Evolutionary conservation across 2,888 invertebrate species (phyloP).

Genomic region (Athrips mouffetella): DNA sequence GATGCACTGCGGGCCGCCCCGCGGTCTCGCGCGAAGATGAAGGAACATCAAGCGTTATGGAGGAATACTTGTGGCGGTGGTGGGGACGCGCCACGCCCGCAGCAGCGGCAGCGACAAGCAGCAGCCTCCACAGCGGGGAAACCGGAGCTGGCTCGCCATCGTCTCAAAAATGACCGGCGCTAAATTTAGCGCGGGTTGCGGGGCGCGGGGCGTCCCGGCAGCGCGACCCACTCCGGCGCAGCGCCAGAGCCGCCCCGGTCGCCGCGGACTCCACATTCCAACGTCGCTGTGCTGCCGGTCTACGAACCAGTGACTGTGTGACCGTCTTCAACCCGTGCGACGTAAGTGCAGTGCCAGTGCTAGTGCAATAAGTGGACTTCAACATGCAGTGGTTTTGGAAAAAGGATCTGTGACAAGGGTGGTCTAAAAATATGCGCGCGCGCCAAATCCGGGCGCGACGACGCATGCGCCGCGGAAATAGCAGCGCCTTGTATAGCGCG

Average conservation of each 20-base stretch:
- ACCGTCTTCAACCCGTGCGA: conserved; percentile 76
- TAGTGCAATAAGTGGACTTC: conserved; percentile 39
- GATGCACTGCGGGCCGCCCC: too few relatives aligned
- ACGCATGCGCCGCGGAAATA: conserved; percentile 46
- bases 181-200: conserved; percentile 56
- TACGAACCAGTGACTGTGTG: conserved; percentile 68
- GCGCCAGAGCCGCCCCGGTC: conserved; percentile 82
- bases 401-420: conserved; percentile 31
- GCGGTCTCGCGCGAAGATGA: too few relatives aligned
- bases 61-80: neutral
- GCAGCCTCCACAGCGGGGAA: conserved; percentile 39
- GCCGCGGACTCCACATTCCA: conserved; percentile 85
- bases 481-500: conserved; percentile 64
- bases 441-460: conserved; percentile 49
- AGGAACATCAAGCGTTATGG: too few relatives aligned
- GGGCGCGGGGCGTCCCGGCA: conserved; percentile 33
- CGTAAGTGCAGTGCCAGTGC: conserved; percentile 71
- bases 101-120: conserved; percentile 1
- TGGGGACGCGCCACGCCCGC: neutral
- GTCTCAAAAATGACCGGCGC: conserved; percentile 65
- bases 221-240: conserved; percentile 33
- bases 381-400: conserved; percentile 33
- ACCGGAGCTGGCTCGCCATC: conserved; percentile 68
- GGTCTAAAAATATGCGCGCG: conserved; percentile 58
- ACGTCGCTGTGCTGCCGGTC: conserved; percentile 76